Evolutionary conservation across 35 echinoderm and acorn worm species (phyloP).

Genomic region (Apostichopus californicus): DNA sequence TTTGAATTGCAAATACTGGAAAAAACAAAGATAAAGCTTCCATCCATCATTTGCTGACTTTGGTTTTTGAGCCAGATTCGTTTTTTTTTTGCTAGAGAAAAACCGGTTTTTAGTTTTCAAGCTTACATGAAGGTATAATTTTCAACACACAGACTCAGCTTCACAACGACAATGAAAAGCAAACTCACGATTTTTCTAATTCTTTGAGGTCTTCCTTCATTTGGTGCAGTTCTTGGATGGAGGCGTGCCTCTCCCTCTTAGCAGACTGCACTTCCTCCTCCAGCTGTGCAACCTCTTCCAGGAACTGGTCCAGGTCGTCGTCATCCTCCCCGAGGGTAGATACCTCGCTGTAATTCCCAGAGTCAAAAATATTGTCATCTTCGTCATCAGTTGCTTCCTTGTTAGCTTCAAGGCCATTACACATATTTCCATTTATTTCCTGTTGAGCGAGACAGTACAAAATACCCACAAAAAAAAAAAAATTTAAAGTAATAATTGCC

Average conservation of each 20-base stretch:
- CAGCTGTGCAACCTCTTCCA: constrained; percentile 74
- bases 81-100: no score
- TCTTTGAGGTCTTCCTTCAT: constrained; percentile 47
- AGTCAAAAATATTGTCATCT: constrained; percentile 66
- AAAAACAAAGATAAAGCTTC: no score
- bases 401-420: constrained; percentile 2
- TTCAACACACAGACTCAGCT: no score
- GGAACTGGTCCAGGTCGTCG: constrained; percentile 57
- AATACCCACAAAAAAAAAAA: no score
- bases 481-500: not conserved
- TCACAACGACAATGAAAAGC: no score
- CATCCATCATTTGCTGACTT: no score
- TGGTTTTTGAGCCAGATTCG: no score
- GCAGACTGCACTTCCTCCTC: constrained; percentile 73
- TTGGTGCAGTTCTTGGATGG: constrained; percentile 62
- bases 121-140: no score
- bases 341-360: constrained; percentile 50
- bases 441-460: not conserved
- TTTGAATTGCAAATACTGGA: no score
- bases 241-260: constrained; percentile 66
- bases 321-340: constrained; percentile 26
- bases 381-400: constrained; percentile 62
- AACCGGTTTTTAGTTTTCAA: no score
- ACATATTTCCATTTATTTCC: not conserved
- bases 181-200: constrained; percentile 43